Conservation (phyloP, 1,140 invertebrate genomes). For the Drosophila ercepeae region DNA sequence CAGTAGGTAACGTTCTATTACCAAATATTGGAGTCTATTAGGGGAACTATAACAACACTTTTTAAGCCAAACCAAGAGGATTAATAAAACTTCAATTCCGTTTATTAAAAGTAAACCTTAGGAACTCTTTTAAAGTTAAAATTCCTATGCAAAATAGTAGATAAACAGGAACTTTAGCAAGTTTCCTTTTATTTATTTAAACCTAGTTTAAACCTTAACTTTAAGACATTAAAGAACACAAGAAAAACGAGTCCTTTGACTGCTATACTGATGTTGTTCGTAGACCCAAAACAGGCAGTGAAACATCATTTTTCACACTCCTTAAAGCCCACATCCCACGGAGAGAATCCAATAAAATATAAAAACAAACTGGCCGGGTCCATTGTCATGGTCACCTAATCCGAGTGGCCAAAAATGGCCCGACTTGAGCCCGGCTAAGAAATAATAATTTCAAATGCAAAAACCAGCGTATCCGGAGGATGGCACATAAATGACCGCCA, state of each 20-base stretch:
- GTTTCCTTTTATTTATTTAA: no score
- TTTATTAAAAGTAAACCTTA: no score
- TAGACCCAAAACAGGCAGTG: neutral
- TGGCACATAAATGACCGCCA: slow-evolving; percentile 61
- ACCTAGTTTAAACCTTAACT: neutral
- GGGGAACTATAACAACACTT: neutral
- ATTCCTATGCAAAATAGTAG: no score
- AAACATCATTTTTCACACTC: neutral
- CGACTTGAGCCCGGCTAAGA: slow-evolving; percentile 24
- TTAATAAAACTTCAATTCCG: no score
- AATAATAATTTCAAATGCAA: slow-evolving; percentile 75
- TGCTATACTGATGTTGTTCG: neutral
- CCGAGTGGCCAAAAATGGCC: slow-evolving; percentile 65
- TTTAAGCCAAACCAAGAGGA: no score
- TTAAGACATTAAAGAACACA: neutral
- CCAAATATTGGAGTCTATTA: no score
- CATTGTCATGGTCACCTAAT: slow-evolving; percentile 81
- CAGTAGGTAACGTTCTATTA: no score
- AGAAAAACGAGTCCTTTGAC: neutral
- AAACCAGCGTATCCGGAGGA: slow-evolving; percentile 10
- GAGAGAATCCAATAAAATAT: slow-evolving; percentile 24
- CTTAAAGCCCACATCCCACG: neutral
- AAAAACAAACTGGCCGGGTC: slow-evolving; percentile 33
- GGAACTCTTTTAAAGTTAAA: no score
- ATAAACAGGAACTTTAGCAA: no score